phyloP scores from a whole-genome alignment of 2,888 invertebrate genomes.

The Bruchidius siliquastri region DNA sequence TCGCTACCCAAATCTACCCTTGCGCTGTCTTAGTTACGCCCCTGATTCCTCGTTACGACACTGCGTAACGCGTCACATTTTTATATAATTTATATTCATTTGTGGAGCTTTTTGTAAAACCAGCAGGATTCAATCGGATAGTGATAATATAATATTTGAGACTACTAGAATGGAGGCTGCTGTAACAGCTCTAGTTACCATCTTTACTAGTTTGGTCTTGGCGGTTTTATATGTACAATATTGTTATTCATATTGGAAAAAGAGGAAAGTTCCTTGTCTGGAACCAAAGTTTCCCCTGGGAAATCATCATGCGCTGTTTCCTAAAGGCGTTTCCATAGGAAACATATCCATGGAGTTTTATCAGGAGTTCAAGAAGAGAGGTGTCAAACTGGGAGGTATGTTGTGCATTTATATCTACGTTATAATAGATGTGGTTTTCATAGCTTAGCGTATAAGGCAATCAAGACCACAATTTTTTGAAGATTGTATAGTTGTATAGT shows the following conservation, averaged over 20 bases:
- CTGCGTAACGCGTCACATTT: too few relatives aligned
- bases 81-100: too few relatives aligned
- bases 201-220: neutral
- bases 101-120: too few relatives aligned
- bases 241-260: slow-evolving; percentile 10
- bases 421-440: too few relatives aligned
- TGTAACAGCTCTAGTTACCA: neutral
- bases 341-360: slow-evolving; percentile 6
- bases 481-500: too few relatives aligned
- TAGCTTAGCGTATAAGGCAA: too few relatives aligned
- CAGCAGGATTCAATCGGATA: too few relatives aligned
- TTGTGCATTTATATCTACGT: too few relatives aligned
- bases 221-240: slow-evolving; percentile 3
- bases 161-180: neutral
- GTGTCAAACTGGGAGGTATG: slow-evolving; percentile 10
- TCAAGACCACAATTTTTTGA: too few relatives aligned
- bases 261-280: slow-evolving; percentile 7
- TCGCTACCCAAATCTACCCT: too few relatives aligned
- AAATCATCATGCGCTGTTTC: slow-evolving; percentile 5
- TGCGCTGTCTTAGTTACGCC: too few relatives aligned
- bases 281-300: slow-evolving; percentile 11
- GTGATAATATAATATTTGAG: neutral
- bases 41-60: too few relatives aligned
- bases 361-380: slow-evolving; percentile 9
- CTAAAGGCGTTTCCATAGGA: slow-evolving; percentile 10